Conservation (phyloP, 2,797 vertebrate genomes). For the Eulemur rubriventer region DNA sequence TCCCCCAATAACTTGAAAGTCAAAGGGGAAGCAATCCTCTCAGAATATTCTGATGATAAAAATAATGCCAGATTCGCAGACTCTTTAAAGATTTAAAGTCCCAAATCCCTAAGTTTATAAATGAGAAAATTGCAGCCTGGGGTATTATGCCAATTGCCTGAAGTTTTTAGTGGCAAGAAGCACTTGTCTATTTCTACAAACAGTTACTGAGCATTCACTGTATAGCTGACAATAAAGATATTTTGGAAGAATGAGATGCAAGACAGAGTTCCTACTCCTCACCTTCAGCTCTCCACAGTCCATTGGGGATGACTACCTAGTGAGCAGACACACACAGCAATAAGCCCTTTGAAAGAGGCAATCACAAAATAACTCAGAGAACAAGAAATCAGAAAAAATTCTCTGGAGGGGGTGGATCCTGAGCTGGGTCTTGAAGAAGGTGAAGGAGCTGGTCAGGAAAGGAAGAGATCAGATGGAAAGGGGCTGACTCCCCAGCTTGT, state of each 20-base stretch:
- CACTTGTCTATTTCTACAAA: background rate
- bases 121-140: background rate
- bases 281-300: background rate
- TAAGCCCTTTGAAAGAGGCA: background rate
- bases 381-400: background rate
- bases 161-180: background rate
- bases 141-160: background rate
- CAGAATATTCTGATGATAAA: constrained; percentile 20
- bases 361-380: background rate
- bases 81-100: background rate
- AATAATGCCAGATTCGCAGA: background rate
- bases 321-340: background rate
- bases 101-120: background rate
- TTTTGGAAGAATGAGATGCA: background rate
- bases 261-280: background rate
- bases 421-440: background rate
- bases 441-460: background rate
- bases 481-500: background rate
- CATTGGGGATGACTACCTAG: background rate
- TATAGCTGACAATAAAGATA: background rate
- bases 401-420: too few relatives aligned
- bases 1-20: background rate
- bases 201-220: background rate
- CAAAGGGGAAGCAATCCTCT: background rate
- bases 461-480: background rate